Conservation (phyloP, 2,797 vertebrate species). For the Danio tinwini region DNA sequence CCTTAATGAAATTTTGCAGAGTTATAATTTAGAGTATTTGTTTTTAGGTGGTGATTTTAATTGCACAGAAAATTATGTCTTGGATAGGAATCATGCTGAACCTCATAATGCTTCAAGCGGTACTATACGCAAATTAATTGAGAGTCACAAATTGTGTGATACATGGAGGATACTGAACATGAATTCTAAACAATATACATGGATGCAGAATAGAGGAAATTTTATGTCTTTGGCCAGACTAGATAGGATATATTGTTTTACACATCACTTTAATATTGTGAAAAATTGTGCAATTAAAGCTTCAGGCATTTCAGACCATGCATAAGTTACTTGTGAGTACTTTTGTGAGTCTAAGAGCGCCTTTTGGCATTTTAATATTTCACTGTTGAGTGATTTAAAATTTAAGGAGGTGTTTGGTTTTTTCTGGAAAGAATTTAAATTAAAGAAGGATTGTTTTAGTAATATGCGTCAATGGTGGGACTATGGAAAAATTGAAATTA, state of each 20-base stretch:
- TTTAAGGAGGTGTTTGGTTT: no score
- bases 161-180: neutral
- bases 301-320: neutral
- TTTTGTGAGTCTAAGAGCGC: neutral
- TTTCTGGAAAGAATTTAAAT: no score
- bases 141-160: neutral
- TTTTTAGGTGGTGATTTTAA: no score
- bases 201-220: neutral
- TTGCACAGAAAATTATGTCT: no score
- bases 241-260: neutral
- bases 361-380: neutral
- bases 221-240: neutral
- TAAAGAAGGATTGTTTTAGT: no score
- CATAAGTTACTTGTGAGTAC: neutral
- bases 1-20: no score
- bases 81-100: no score
- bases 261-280: neutral
- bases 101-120: no score
- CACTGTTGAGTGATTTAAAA: neutral
- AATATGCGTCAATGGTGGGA: no score
- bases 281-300: neutral
- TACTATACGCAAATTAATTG: no score
- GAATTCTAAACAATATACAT: neutral
- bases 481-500: no score
- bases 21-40: no score